A percentile compares a stretch with the other conserved stretches of the same genome.
phyloP scores from a whole-genome alignment of 2,888 invertebrate genomes.

The Anarsia innoxiella region DNA sequence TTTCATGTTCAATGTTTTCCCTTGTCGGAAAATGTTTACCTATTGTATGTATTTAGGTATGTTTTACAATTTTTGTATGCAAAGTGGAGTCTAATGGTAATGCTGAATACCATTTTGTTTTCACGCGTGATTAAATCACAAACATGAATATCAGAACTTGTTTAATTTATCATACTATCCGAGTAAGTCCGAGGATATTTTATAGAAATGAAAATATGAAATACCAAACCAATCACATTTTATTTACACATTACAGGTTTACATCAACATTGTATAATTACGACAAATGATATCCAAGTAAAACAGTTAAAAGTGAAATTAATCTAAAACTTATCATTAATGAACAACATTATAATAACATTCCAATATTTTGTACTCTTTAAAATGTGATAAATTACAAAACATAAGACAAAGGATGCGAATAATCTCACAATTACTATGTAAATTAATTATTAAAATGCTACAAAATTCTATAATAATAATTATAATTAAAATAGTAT shows the following conservation, averaged over 20 bases:
- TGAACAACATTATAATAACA: constrained; percentile 72
- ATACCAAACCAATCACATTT: constrained; percentile 70
- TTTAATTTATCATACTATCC: constrained; percentile 17
- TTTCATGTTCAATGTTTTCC: no score
- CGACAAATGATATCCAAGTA: constrained; percentile 62
- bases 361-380: constrained; percentile 74
- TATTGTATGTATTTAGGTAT: constrained; percentile 27
- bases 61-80: constrained; percentile 43
- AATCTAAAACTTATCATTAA: constrained; percentile 69
- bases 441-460: constrained; percentile 71
- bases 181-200: neutral
- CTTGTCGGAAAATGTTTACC: no score
- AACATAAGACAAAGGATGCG: constrained; percentile 56
- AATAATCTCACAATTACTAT: constrained; percentile 62
- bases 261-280: constrained; percentile 66
- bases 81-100: constrained; percentile 24
- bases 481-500: constrained; percentile 62
- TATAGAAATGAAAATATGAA: constrained; percentile 19
- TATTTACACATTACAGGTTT: constrained; percentile 64
- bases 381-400: constrained; percentile 75
- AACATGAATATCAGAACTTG: constrained; percentile 34
- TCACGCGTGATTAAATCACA: constrained; percentile 69
- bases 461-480: constrained; percentile 71
- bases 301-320: constrained; percentile 65
- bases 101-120: constrained; percentile 46